Base-by-base conservation (phyloP, 2,113 vertebrate species). In the Rhea americana region DNA sequence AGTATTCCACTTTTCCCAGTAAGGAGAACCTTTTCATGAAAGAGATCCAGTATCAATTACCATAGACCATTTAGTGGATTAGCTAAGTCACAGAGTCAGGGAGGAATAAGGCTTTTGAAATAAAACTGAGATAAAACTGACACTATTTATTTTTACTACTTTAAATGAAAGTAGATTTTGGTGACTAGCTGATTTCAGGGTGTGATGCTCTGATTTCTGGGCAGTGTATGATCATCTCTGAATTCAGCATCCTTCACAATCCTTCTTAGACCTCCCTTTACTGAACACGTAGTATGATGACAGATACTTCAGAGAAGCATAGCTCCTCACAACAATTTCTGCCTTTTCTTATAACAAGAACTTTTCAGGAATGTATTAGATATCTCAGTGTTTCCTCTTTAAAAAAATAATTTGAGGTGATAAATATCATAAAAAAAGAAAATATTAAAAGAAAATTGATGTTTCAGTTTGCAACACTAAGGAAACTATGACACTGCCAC, bases 401-500 rank as follows among this genome's bases (percentile, higher is more conserved):
- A 93, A 48, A 62, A 35, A 35, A 35, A 35, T 35, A 35, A 35
- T 35, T 18, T 5, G 56, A 87, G 47, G 70, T 85, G 87, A 95
- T 90, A 96, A 89, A 95, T 94, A 96, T 91, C 92, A 95, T 84
- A 87, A 59, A 35, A 35, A 35, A 35, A 35, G 35, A 35, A 75
- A 83, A 26, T 48, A 58, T 86, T 62, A 62, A 82, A 91, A 65
- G 28, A 79, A 85, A 77, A 86, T 7, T 80, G 41, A 71, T 77
- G n/a, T 96, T 97, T 97, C 88, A 87, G 93, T 68, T 61, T 50
- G 43, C 16, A 68, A 59, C 91, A 82, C 75, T 84, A 91, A 95
- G 96, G 76, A 95, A 94, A 93, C 93, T 94, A 75, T 93, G 93
- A 96, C 90, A 96, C 95, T 97, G 96, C 96, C 97, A 96, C 96